Evolutionary conservation across 2,797 vertebrate species (phyloP).

Genomic region (Rhadinocentrus ornatus): DNA sequence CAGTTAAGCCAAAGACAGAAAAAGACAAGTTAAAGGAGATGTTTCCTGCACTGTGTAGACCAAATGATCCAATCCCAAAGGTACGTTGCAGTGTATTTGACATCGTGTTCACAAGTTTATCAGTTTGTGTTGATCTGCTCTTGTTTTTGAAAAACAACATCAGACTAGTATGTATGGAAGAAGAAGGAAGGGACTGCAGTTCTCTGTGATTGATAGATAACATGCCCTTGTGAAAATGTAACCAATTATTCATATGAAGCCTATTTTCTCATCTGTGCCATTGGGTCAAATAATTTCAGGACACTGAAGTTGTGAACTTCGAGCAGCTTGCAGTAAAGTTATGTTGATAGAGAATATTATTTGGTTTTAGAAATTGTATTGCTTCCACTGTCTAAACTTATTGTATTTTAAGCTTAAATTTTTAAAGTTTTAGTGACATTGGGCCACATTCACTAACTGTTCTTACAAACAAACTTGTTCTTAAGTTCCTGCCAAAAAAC

Average conservation of each 20-base stretch:
- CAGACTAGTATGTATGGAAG: background rate
- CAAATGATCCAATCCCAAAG: slow-evolving; percentile 88
- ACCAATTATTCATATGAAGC: too few species aligned
- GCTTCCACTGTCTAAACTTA: too few species aligned
- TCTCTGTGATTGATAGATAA: too few species aligned
- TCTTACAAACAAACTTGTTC: too few species aligned
- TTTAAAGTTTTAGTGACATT: too few species aligned
- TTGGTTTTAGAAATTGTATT: background rate
- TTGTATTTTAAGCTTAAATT: too few species aligned
- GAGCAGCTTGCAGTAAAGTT: background rate
- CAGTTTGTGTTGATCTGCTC: too few species aligned
- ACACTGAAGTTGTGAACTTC: background rate
- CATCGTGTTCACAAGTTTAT: background rate
- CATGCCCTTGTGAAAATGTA: background rate
- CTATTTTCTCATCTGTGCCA: too few species aligned
- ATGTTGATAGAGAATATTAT: background rate
- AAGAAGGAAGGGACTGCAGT: background rate
- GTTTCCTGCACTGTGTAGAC: slow-evolving; percentile 92
- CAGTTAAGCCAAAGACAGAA: slow-evolving; percentile 85
- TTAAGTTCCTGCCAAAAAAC: too few species aligned
- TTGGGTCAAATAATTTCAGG: background rate
- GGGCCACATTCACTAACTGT: too few species aligned
- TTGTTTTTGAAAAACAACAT: background rate
- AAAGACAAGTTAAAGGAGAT: slow-evolving; percentile 92
- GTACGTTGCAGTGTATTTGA: slow-evolving; percentile 67